Percentiles rank a stretch among this genome's conserved stretches.
Conservation (phyloP, 2,113 vertebrate genomes). For the Austrofundulus limnaeus region DNA sequence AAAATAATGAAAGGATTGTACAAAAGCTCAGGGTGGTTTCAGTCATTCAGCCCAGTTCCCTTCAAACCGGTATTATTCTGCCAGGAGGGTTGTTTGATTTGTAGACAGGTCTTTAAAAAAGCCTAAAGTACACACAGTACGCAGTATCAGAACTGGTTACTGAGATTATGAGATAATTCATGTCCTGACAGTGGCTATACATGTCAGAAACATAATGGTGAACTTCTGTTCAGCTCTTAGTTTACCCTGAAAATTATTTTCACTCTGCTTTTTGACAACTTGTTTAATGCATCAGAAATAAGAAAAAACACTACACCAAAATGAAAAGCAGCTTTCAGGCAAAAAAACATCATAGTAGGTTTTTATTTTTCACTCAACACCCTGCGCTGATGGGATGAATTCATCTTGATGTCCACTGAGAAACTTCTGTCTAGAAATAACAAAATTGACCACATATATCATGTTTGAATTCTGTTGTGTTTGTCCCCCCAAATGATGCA, state of each 20-base stretch:
- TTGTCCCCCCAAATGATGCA: too few species aligned
- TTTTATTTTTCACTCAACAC: background rate
- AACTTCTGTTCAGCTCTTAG: background rate
- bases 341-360: background rate
- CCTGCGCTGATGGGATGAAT: background rate
- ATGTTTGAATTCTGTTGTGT: too few species aligned
- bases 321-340: background rate
- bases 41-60: slow-evolving; percentile 24
- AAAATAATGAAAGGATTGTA: background rate
- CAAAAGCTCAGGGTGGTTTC: slow-evolving; percentile 33
- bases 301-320: background rate
- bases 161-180: background rate
- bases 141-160: too few species aligned
- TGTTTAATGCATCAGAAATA: background rate
- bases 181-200: too few species aligned
- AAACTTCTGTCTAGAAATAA: background rate
- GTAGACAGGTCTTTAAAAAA: slow-evolving; percentile 16
- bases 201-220: too few species aligned
- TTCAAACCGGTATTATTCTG: slow-evolving; percentile 21
- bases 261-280: background rate
- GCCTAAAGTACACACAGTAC: background rate
- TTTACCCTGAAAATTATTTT: background rate
- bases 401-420: background rate
- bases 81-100: slow-evolving; percentile 13
- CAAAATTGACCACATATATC: background rate